phyloP scores from a whole-genome alignment of 2,113 vertebrate genomes.

The Etia nguti region DNA sequence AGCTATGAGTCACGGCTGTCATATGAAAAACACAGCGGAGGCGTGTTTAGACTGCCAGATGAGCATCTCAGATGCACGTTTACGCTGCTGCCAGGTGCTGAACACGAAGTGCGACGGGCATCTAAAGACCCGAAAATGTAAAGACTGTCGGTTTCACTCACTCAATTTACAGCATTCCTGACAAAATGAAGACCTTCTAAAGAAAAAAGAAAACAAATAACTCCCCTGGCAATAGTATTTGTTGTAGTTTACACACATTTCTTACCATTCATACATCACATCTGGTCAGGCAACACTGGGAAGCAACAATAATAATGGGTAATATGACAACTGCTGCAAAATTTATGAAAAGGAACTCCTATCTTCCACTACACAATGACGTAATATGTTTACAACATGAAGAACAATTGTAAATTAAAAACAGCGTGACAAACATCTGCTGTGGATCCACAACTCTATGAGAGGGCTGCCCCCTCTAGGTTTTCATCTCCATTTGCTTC shows the following conservation, averaged over 20 bases:
- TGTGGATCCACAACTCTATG: neutral
- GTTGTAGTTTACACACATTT: neutral
- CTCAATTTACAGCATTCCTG: neutral
- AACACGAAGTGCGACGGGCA: neutral
- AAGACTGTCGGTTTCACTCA: neutral
- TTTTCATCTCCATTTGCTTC: neutral
- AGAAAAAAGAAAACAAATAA: neutral
- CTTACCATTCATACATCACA: neutral
- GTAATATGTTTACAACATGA: neutral
- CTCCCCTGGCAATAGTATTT: neutral
- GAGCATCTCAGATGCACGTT: slow-evolving; percentile 1
- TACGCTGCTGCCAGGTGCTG: neutral
- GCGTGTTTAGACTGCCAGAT: slow-evolving; percentile 27
- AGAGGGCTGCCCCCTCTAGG: neutral
- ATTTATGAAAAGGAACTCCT: neutral
- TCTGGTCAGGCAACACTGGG: neutral
- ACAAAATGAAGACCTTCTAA: neutral
- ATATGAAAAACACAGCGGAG: slow-evolving; percentile 25
- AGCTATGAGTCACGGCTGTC: slow-evolving; percentile 40
- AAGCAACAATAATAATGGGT: neutral
- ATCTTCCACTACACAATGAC: neutral
- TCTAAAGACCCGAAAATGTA: neutral
- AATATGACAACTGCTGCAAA: neutral
- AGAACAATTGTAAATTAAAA: slow-evolving; percentile 5
- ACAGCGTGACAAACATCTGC: slow-evolving; percentile 31